A percentile compares a stretch with the other conserved stretches of the same genome.
These are phyloP conservation scores for Micoletzkya japonica DNA, from an alignment of 2,888 invertebrate species.

Conservation along the genomic window DNA sequence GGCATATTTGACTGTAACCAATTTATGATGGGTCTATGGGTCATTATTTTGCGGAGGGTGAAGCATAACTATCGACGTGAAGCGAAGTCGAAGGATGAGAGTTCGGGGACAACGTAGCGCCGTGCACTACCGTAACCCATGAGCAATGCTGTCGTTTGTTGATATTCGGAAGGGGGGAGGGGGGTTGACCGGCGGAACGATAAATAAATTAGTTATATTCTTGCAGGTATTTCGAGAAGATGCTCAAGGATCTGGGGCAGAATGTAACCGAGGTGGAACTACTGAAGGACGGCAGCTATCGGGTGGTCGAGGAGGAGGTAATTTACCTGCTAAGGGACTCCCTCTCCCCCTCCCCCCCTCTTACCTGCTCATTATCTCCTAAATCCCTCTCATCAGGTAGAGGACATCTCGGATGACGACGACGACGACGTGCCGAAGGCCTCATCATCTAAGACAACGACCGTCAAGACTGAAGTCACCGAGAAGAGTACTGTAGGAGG, in stretches of 20 bases:
- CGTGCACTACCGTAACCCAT: too few relatives aligned
- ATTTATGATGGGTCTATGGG: too few relatives aligned
- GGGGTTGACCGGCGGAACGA: too few relatives aligned
- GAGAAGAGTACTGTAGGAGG: background rate
- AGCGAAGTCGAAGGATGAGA: too few relatives aligned
- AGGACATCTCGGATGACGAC: conserved; percentile 34
- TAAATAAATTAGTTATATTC: background rate
- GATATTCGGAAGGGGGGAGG: too few relatives aligned
- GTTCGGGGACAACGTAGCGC: too few relatives aligned
- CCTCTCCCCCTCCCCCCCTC: too few relatives aligned
- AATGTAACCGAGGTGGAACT: conserved; percentile 56
- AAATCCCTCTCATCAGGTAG: background rate
- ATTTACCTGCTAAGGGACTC: too few relatives aligned
- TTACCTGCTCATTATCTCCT: background rate
- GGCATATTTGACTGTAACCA: too few relatives aligned
- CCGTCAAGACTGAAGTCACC: background rate
- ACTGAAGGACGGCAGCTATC: conserved; percentile 52
- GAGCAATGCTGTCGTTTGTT: too few relatives aligned
- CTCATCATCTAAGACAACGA: background rate
- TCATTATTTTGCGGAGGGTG: too few relatives aligned
- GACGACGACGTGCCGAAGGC: conserved; percentile 31
- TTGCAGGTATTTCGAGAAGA: conserved; percentile 57
- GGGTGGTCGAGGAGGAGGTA: conserved; percentile 38
- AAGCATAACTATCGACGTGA: too few relatives aligned
- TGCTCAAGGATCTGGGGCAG: conserved; percentile 42